These are phyloP conservation scores for Manis crassicaudata DNA, from an alignment of 2,797 vertebrate genomes.

Conservation along the genomic window DNA sequence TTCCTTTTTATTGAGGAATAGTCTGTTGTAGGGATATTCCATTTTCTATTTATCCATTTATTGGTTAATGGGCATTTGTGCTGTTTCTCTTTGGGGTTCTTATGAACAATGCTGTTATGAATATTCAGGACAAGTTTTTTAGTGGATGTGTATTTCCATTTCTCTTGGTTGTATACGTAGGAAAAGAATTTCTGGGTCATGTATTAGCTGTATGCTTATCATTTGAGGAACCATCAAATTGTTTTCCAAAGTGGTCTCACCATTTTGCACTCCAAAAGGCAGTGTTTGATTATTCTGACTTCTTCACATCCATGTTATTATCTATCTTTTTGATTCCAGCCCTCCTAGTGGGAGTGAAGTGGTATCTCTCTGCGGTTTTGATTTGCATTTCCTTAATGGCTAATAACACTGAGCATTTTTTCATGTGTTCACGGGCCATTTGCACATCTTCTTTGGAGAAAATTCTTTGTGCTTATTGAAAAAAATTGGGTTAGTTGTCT, in stretches of 20 bases:
- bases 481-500: not conserved
- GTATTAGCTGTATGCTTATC: not conserved
- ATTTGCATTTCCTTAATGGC: not conserved
- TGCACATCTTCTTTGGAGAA: not conserved
- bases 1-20: not conserved
- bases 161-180: not conserved
- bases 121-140: not conserved
- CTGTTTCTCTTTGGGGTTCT: not conserved
- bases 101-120: not conserved
- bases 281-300: not conserved
- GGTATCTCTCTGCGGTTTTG: not conserved
- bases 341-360: not conserved
- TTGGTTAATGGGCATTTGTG: not conserved
- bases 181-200: not conserved
- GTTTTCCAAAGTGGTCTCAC: conserved; percentile 29
- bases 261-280: not conserved
- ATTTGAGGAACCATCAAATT: not conserved
- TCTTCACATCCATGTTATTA: not conserved
- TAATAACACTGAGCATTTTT: not conserved
- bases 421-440: not conserved
- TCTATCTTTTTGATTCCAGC: not conserved
- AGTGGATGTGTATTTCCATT: not conserved
- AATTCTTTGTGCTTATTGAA: not conserved
- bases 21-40: not conserved
- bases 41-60: not conserved